A percentile compares a stretch with the other conserved stretches of the same genome.
Conservation (phyloP, 2,888 invertebrate species). For the Altica lythri region DNA sequence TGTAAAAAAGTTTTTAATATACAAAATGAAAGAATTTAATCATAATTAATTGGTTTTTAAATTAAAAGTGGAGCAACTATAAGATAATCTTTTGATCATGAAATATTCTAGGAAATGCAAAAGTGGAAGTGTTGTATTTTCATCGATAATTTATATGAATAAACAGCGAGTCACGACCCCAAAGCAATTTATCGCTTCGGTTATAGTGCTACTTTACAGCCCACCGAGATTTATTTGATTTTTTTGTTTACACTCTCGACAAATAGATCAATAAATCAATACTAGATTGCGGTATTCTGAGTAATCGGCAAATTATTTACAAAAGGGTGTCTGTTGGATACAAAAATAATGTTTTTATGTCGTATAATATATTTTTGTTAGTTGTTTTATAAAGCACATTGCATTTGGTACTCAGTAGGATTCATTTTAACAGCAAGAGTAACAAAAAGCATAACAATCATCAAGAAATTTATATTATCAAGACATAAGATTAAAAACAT, state of each 20-base stretch:
- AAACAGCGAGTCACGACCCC: slow-evolving; percentile 35
- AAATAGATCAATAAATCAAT: slow-evolving; percentile 25
- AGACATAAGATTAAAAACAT: too few relatives aligned
- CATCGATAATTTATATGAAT: slow-evolving; percentile 22
- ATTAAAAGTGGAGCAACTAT: slow-evolving; percentile 16
- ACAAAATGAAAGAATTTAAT: too few relatives aligned
- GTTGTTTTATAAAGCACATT: not conserved
- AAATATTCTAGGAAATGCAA: slow-evolving; percentile 31
- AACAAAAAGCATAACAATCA: too few relatives aligned
- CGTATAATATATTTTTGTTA: not conserved
- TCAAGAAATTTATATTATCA: too few relatives aligned
- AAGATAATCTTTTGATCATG: slow-evolving; percentile 27
- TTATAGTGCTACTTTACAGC: slow-evolving; percentile 16
- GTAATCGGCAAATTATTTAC: slow-evolving; percentile 5
- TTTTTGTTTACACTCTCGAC: slow-evolving; percentile 14
- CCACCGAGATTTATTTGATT: slow-evolving; percentile 16
- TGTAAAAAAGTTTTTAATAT: too few relatives aligned
- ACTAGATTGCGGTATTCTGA: slow-evolving; percentile 9
- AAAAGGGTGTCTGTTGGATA: slow-evolving; percentile 5
- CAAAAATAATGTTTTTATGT: not conserved
- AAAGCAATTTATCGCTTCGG: slow-evolving; percentile 23
- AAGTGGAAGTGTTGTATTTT: slow-evolving; percentile 20
- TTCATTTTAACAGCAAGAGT: too few relatives aligned
- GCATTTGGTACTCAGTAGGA: too few relatives aligned
- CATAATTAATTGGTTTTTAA: too few relatives aligned